Evolutionary conservation across 2,113 vertebrate species (phyloP).

Genomic region (Cyprinodon brontotheroides): DNA sequence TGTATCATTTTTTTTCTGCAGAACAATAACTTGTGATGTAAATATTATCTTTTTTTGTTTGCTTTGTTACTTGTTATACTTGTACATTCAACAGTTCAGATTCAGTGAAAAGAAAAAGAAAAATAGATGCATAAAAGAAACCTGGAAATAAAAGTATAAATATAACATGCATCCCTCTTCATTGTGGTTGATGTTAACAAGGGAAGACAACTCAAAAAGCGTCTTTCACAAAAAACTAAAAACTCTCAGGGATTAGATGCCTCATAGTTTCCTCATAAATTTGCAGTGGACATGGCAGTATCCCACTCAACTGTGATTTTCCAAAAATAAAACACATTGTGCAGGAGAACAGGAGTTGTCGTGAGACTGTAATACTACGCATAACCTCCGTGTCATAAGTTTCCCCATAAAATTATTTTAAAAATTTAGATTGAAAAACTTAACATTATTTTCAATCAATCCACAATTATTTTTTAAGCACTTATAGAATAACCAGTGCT

Average conservation of each 20-base stretch:
- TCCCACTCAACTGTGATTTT: neutral
- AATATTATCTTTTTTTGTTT: neutral
- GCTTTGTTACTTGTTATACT: neutral
- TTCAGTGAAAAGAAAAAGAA: neutral
- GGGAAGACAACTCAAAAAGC: neutral
- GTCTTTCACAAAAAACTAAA: neutral
- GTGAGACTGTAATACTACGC: no score
- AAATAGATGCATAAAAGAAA: neutral
- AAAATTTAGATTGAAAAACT: no score
- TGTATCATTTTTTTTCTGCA: no score
- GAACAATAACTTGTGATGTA: no score
- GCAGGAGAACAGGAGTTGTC: no score
- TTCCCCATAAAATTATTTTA: no score
- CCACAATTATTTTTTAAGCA: no score
- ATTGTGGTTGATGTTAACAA: neutral
- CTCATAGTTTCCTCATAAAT: neutral
- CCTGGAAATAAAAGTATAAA: neutral
- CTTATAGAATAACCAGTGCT: no score
- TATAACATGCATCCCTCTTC: neutral
- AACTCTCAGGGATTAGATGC: neutral
- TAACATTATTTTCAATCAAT: no score
- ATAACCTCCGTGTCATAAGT: no score
- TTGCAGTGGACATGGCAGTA: neutral
- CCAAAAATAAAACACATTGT: neutral
- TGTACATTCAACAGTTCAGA: neutral